phyloP scores from a whole-genome alignment of 2,797 vertebrate species.

The Ctenopoma kingsleyae region DNA sequence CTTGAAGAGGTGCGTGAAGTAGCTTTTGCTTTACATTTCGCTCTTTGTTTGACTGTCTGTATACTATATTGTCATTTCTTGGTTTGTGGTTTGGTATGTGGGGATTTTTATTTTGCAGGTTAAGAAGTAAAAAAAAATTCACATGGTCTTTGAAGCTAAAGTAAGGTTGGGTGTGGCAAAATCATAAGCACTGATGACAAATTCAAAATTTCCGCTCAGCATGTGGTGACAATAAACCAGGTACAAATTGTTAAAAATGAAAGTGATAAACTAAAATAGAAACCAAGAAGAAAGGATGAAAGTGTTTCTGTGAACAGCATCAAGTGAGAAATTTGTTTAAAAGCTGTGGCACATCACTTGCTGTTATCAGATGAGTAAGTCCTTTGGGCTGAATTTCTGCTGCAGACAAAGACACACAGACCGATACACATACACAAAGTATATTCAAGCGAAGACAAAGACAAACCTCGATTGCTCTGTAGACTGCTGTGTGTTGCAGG shows the following conservation, averaged over 20 bases:
- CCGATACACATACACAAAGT: slow-evolving; percentile 35
- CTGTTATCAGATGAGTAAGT: slow-evolving; percentile 55
- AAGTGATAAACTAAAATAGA: slow-evolving; percentile 35
- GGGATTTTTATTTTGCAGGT: slow-evolving; percentile 57
- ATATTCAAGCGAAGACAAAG: slow-evolving; percentile 57
- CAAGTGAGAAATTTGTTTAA: slow-evolving; percentile 39
- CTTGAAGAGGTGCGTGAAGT: slow-evolving; percentile 59
- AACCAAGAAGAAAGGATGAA: slow-evolving; percentile 31
- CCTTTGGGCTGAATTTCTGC: slow-evolving; percentile 60
- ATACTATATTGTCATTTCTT: slow-evolving; percentile 47
- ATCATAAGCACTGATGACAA: slow-evolving; percentile 53
- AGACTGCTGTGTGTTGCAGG: slow-evolving; percentile 50
- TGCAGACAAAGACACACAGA: slow-evolving; percentile 71
- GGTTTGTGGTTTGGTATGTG: slow-evolving; percentile 66
- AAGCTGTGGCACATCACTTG: slow-evolving; percentile 38
- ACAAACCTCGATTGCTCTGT: slow-evolving; percentile 52
- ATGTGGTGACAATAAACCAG: slow-evolving; percentile 55
- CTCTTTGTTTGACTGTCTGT: slow-evolving; percentile 72
- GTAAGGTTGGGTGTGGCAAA: slow-evolving; percentile 79
- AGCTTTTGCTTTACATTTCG: slow-evolving; percentile 77
- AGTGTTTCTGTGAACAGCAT: slow-evolving; percentile 29
- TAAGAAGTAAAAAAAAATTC: slow-evolving; percentile 33
- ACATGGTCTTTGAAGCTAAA: slow-evolving; percentile 59
- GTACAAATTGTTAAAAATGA: slow-evolving; percentile 49
- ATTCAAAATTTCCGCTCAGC: slow-evolving; percentile 73